These are phyloP conservation scores for Origma solitaria DNA, from an alignment of 2,113 vertebrate genomes.

Conservation along the genomic window DNA sequence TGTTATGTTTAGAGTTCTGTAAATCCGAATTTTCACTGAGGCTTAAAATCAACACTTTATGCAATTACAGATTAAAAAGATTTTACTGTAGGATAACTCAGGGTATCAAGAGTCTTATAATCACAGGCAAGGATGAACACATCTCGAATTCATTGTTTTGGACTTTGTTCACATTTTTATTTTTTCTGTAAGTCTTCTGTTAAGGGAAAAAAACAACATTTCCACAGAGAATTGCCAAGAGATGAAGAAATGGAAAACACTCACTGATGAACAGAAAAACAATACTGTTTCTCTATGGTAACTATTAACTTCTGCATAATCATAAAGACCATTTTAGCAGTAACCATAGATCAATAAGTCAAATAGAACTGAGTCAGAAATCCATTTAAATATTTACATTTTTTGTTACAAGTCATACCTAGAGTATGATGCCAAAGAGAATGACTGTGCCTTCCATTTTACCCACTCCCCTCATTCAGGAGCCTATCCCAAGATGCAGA, in stretches of 20 bases:
- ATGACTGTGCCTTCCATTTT: slow-evolving; percentile 29
- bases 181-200: background rate
- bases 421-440: background rate
- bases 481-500: background rate
- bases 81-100: slow-evolving; percentile 5
- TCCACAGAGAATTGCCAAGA: slow-evolving; percentile 42
- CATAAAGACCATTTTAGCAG: background rate
- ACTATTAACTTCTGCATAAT: slow-evolving; percentile 34
- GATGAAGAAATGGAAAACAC: slow-evolving; percentile 55
- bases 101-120: slow-evolving; percentile 18
- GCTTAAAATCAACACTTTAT: slow-evolving; percentile 40
- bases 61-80: slow-evolving; percentile 29
- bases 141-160: background rate
- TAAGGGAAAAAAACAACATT: background rate
- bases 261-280: background rate
- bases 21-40: slow-evolving; percentile 29
- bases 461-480: background rate
- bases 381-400: slow-evolving; percentile 36
- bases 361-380: slow-evolving; percentile 37
- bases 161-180: background rate
- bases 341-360: slow-evolving; percentile 25
- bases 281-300: slow-evolving; percentile 43
- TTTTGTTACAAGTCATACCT: slow-evolving; percentile 21
- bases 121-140: slow-evolving; percentile 20
- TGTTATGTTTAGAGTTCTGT: background rate